Base-by-base conservation (phyloP, 2,888 invertebrate genomes). In the Cataglyphis livida region DNA sequence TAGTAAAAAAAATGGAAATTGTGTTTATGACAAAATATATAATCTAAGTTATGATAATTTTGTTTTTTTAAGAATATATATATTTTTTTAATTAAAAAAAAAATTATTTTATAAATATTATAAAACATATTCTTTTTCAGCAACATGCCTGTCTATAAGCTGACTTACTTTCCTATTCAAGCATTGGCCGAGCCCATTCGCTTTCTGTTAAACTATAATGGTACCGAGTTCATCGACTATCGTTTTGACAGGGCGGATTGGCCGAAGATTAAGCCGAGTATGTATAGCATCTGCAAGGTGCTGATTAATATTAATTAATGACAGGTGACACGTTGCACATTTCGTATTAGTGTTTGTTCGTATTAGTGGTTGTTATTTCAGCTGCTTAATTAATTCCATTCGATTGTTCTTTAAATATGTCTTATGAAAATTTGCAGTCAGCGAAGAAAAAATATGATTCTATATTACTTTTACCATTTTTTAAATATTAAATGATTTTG, bases 171-270 rank as follows among this genome's bases (percentile, higher is more conserved):
- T 84, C 91, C 93, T 0, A 85, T 94, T 0, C 93, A 92, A 64
- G 95, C 93, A 38, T 88, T 95, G 51, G 95, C 86, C 7, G 95
- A 95, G 86, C 94, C 95, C 18, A 95, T 95, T 71, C 93, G 95
- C 7, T 94, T 95, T 61, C 81, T 95, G 12, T 90, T 95, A 1
- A 93, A 92, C 44, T 95, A 95, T 88, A 93, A 89, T 21, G 93
- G 89, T 5, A 88, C 91, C 7, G 93, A 94, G 2, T 95, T 95
- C 84, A 93, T 93, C 66, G 95, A 95, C 87, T 85, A 91, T n/a
- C 92, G 95, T 38, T 92, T 95, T 48, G 87, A 93, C 0, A 51
- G 74, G 1, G 89, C 90, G 7, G 90, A 92, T 61, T 95, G 92
- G 94, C 92, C 91, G 44, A 91, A 90, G 59, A 65, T 93, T 32